These are phyloP conservation scores for Megaustenia siamemsis DNA, from an alignment of 2,888 invertebrate species.

Conservation along the genomic window DNA sequence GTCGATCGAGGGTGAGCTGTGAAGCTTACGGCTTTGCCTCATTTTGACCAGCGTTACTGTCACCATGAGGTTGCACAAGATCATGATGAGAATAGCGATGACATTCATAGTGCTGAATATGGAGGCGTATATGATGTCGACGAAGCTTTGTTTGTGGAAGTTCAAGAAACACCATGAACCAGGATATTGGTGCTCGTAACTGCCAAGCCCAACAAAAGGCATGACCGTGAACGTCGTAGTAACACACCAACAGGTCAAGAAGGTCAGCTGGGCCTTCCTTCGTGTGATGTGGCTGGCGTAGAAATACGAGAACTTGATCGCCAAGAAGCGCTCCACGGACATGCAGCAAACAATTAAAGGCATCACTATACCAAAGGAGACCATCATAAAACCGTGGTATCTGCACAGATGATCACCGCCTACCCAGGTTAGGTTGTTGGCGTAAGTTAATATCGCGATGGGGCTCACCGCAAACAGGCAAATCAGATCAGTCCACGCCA, in stretches of 20 bases:
- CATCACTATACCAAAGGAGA: conserved; percentile 76
- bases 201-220: conserved; percentile 78
- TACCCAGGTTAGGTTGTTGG: conserved; percentile 74
- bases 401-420: conserved; percentile 76
- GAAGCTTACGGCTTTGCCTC: conserved; percentile 63
- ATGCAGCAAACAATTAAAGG: conserved; percentile 79
- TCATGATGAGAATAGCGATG: conserved; percentile 67
- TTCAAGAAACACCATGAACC: conserved; percentile 80
- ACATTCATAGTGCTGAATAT: conserved; percentile 74
- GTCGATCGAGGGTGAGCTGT: conserved; percentile 41
- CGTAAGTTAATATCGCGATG: conserved; percentile 74
- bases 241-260: conserved; percentile 61
- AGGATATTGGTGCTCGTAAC: conserved; percentile 77
- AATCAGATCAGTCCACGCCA: conserved; percentile 79
- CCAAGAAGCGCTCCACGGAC: conserved; percentile 78
- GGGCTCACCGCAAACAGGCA: conserved; percentile 77
- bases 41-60: conserved; percentile 69
- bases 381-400: conserved; percentile 79
- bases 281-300: conserved; percentile 73
- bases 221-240: conserved; percentile 67
- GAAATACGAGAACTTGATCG: conserved; percentile 76
- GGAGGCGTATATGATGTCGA: conserved; percentile 72
- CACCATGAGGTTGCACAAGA: conserved; percentile 70
- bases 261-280: conserved; percentile 70
- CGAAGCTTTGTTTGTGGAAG: conserved; percentile 66